phyloP scores from a whole-genome alignment of 2,797 vertebrate genomes.

The Sebastes glaucus region DNA sequence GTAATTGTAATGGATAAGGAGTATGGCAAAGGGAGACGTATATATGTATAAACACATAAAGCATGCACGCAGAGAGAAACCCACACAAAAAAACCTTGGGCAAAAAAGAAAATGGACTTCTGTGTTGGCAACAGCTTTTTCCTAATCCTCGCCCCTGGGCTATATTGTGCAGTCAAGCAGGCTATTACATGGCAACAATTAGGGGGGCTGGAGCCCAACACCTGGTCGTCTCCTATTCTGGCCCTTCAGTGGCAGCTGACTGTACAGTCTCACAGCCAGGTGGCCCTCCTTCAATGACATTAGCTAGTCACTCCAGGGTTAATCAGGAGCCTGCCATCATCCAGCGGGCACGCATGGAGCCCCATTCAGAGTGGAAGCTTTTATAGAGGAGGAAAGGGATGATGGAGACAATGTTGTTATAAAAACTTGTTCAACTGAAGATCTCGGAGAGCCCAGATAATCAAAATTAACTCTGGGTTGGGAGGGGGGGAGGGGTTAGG shows the following conservation, averaged over 20 bases:
- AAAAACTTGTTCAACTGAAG: constrained; percentile 87
- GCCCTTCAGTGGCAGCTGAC: constrained; percentile 92
- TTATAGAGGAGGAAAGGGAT: constrained; percentile 60
- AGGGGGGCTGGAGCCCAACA: constrained; percentile 87
- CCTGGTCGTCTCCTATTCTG: constrained; percentile 89
- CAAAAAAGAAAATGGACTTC: constrained; percentile 79
- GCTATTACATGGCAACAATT: constrained; percentile 92
- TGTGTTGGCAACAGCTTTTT: constrained; percentile 85
- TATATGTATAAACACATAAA: constrained; percentile 30
- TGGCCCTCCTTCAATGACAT: constrained; percentile 93
- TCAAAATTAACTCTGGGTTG: constrained; percentile 54
- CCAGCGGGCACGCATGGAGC: constrained; percentile 80
- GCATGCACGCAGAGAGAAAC: constrained; percentile 41
- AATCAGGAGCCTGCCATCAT: constrained; percentile 87
- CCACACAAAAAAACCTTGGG: constrained; percentile 60
- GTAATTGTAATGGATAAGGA: constrained; percentile 29
- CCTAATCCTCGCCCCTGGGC: constrained; percentile 87
- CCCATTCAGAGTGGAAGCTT: constrained; percentile 86
- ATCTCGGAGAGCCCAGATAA: constrained; percentile 72
- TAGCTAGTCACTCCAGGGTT: constrained; percentile 92
- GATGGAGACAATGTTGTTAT: constrained; percentile 85
- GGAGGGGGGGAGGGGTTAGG: constrained; percentile 32
- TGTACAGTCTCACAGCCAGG: constrained; percentile 91
- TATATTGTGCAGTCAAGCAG: constrained; percentile 90
- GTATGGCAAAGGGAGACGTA: constrained; percentile 27